Base-by-base conservation (phyloP, 2,888 invertebrate species). In the Synergus japonicus region DNA sequence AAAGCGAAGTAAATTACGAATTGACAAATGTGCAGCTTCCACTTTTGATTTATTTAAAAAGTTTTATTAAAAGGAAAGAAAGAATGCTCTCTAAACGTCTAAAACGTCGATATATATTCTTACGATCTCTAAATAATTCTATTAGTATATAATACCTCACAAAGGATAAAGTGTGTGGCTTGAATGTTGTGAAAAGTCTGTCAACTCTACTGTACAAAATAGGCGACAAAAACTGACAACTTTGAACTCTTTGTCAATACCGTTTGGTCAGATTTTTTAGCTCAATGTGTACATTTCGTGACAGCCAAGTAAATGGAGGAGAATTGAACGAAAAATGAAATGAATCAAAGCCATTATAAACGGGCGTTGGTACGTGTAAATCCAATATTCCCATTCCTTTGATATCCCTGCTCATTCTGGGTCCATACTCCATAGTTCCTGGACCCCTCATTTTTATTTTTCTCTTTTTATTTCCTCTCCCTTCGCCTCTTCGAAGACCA, bases 291-390 rank as follows among this genome's bases (percentile, higher is more conserved):
- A 18, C 13, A 46, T 46, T 46, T 15, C 13, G 43, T 64, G 60
- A 81, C 82, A 79, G 66, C 54, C 76, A 80, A 65, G 60, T 76
- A 77, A 79, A 66, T 43, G 76, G 54, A 64, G 76, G 77, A 76
- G 80, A 84, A 85, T 85, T 85, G 83, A 83, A 79, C 54, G 82
- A 85, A 81, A 85, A 86, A 82, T 81, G 77, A 81, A 83, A 84
- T 83, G 82, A 80, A 82, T 81, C 81, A 80, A 79, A 69, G 60
- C 82, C 83, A 89, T 91, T 91, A 87, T 90, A 80, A 85, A 82
- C 85, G 87, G 86, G 89, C 89, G 89, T 90, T 88, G 86, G 88
- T 86, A 87, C 87, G 88, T 86, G 88, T 87, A 89, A 90, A 91
- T 91, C 89, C 89, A 89, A 89, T 90, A 88, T 89, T 86, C 86